phyloP scores from a whole-genome alignment of 2,888 invertebrate genomes.

The Tubiluchus corallicola region DNA sequence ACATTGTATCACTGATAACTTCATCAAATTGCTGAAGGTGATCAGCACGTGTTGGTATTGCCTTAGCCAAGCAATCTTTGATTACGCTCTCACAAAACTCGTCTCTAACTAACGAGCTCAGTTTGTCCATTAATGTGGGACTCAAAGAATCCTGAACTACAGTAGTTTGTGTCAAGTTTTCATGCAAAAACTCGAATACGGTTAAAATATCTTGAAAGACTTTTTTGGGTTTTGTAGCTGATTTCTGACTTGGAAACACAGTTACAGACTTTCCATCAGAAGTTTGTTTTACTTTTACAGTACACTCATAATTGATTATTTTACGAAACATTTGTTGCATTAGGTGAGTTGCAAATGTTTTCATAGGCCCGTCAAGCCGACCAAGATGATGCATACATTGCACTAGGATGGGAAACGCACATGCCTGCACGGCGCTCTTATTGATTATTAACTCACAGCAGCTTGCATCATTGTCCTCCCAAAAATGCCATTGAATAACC shows the following conservation, averaged over 20 bases:
- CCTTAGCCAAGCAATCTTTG: constrained; percentile 49
- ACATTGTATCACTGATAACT: constrained; percentile 42
- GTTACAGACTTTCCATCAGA: constrained; percentile 5
- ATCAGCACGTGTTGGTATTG: constrained; percentile 53
- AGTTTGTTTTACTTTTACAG: constrained; percentile 23
- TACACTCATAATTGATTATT: constrained; percentile 36
- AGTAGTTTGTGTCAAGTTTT: constrained; percentile 35
- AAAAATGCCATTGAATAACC: too few relatives aligned
- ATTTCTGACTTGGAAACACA: background rate
- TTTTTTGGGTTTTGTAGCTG: constrained; percentile 31
- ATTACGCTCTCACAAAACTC: constrained; percentile 46
- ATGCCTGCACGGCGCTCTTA: too few relatives aligned
- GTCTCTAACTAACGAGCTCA: constrained; percentile 35
- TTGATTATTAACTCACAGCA: too few relatives aligned
- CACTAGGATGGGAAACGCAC: constrained; percentile 17
- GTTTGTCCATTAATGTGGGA: constrained; percentile 35
- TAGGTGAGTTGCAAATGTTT: constrained; percentile 39
- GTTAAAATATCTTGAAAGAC: constrained; percentile 39
- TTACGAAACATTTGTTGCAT: constrained; percentile 39
- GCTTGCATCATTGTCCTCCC: too few relatives aligned
- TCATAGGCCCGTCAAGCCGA: constrained; percentile 34
- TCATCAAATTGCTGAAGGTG: constrained; percentile 45
- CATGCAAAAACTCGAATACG: constrained; percentile 39
- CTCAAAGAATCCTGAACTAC: constrained; percentile 23
- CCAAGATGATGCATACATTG: constrained; percentile 19